These are phyloP conservation scores for Helicoverpa assulta DNA, from an alignment of 2,888 invertebrate genomes.

Conservation along the genomic window DNA sequence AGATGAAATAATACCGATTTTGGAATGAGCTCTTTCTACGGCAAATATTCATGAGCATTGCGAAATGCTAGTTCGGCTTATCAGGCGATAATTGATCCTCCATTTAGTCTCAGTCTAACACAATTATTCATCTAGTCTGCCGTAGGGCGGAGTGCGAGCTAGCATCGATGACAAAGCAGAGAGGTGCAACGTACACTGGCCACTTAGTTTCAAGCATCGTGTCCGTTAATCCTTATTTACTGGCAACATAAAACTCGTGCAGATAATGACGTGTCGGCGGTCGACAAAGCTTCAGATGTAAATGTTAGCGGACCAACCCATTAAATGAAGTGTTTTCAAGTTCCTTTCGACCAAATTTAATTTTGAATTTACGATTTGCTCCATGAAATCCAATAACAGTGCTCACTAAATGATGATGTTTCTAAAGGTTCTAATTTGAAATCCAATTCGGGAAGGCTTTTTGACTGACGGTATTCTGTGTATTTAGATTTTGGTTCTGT, in stretches of 20 bases:
- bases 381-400: slow-evolving; percentile 77
- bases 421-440: slow-evolving; percentile 74
- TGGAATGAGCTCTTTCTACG: slow-evolving; percentile 7
- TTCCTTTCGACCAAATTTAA: slow-evolving; percentile 70
- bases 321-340: slow-evolving; percentile 67
- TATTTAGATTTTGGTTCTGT: slow-evolving; percentile 35
- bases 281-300: slow-evolving; percentile 59
- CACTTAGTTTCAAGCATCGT: not conserved
- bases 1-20: not conserved
- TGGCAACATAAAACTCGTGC: slow-evolving; percentile 42
- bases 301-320: slow-evolving; percentile 57
- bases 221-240: slow-evolving; percentile 47
- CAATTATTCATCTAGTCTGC: slow-evolving; percentile 2
- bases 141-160: slow-evolving; percentile 10
- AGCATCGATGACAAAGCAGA: not conserved
- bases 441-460: slow-evolving; percentile 65
- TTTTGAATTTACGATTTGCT: slow-evolving; percentile 72
- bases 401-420: slow-evolving; percentile 73
- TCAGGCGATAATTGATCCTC: slow-evolving; percentile 27
- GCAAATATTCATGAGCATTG: slow-evolving; percentile 12
- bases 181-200: not conserved
- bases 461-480: slow-evolving; percentile 48
- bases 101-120: slow-evolving; percentile 17
- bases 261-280: slow-evolving; percentile 48
- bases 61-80: slow-evolving; percentile 10